Conservation (phyloP, 2,888 invertebrate species). For the Clitarchus hookeri region DNA sequence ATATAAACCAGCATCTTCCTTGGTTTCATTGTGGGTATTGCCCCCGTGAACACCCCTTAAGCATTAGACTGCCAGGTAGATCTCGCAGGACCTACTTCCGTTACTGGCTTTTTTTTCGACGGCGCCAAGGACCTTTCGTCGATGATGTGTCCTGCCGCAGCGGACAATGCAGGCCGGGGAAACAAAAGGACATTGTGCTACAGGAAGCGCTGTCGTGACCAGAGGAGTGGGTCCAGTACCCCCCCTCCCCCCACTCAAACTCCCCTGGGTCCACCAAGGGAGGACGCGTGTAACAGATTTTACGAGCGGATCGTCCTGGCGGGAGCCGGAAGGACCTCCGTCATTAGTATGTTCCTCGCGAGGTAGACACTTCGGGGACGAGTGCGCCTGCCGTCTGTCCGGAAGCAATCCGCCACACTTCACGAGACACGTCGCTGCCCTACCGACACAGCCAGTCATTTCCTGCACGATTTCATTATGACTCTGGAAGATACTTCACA, state of each 20-base stretch:
- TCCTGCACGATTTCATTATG: too few relatives aligned
- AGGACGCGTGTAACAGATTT: background rate
- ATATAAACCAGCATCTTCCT: too few relatives aligned
- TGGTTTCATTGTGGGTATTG: too few relatives aligned
- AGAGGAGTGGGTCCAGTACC: background rate
- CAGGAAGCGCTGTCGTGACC: slow-evolving; percentile 8
- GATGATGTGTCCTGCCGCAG: background rate
- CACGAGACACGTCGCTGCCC: background rate
- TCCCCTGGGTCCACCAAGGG: too few relatives aligned
- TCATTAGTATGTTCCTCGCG: background rate
- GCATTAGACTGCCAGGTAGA: too few relatives aligned
- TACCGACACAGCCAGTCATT: too few relatives aligned
- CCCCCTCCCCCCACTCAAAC: background rate
- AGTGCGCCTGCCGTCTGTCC: background rate
- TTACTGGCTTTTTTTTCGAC: background rate
- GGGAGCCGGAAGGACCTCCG: background rate
- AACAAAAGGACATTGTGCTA: slow-evolving; percentile 8
- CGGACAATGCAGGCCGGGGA: slow-evolving; percentile 1
- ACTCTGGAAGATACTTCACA: too few relatives aligned
- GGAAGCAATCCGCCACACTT: background rate
- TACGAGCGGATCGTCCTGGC: background rate
- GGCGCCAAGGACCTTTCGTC: background rate
- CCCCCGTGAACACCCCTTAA: too few relatives aligned
- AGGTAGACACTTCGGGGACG: background rate
- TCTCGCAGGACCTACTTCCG: background rate